Evolutionary conservation across 2,888 invertebrate genomes (phyloP).

Genomic region (Coenonympha glycerion): DNA sequence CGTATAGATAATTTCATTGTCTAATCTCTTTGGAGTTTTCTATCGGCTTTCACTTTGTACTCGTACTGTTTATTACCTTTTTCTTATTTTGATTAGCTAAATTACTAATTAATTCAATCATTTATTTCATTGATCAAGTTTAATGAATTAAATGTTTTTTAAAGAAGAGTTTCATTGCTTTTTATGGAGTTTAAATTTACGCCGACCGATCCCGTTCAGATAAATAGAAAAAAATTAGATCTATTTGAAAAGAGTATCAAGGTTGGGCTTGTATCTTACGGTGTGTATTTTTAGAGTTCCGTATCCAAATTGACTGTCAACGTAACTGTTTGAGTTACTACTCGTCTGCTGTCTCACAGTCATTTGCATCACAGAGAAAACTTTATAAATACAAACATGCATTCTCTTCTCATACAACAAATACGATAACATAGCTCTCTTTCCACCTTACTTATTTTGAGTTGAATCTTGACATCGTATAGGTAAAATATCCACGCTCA

Average conservation of each 20-base stretch:
- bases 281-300: slow-evolving; percentile 39
- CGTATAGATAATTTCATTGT: slow-evolving; percentile 37
- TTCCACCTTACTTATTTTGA: too few species aligned
- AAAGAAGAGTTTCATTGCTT: neutral
- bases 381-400: too few species aligned
- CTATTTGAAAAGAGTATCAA: slow-evolving; percentile 45
- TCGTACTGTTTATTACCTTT: neutral
- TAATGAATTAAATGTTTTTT: neutral
- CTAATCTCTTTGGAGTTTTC: slow-evolving; percentile 31
- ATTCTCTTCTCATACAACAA: too few species aligned
- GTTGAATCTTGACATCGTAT: too few species aligned
- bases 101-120: slow-evolving; percentile 1
- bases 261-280: slow-evolving; percentile 44
- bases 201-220: neutral
- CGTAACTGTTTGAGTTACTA: too few species aligned
- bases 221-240: slow-evolving; percentile 36
- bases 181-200: neutral
- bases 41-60: slow-evolving; percentile 41
- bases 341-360: too few species aligned
- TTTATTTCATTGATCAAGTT: neutral
- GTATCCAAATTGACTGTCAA: too few species aligned
- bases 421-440: too few species aligned
- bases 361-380: too few species aligned
- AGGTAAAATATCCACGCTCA: too few species aligned
- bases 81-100: neutral